A percentile compares a stretch with the other conserved stretches of the same genome.
Conservation (phyloP, 2,888 invertebrate genomes). For the Branchellion lobata region DNA sequence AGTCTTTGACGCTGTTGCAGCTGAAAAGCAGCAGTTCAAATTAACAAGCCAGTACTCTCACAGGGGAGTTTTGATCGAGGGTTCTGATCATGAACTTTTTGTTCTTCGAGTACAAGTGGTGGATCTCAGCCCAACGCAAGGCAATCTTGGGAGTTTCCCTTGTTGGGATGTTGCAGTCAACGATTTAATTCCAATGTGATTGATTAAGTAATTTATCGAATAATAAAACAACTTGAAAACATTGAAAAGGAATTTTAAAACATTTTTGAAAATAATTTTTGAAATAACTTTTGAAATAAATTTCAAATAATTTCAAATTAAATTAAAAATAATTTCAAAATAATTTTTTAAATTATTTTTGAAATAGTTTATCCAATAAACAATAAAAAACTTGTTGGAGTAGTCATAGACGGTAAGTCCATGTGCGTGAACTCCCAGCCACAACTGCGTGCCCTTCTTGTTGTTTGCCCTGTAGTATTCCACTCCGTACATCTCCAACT, state of each 20-base stretch:
- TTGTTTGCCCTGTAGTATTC: not conserved
- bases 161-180: not conserved
- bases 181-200: too few species aligned
- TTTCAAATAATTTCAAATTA: not conserved
- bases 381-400: not conserved
- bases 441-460: not conserved
- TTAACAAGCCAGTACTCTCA: too few species aligned
- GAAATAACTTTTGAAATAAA: too few species aligned
- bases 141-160: not conserved
- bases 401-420: not conserved
- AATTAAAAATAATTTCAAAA: not conserved
- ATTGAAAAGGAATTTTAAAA: not conserved
- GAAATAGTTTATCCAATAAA: too few species aligned
- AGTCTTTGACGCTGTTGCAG: too few species aligned
- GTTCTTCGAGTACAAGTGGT: slow-evolving; percentile 8
- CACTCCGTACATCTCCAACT: not conserved
- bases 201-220: too few species aligned
- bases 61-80: not conserved
- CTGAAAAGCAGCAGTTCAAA: too few species aligned
- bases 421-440: not conserved
- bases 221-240: not conserved
- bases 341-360: too few species aligned
- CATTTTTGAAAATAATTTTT: too few species aligned
- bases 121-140: not conserved
- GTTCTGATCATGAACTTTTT: not conserved